These are phyloP conservation scores for Epinotia brunnichana DNA, from an alignment of 2,888 invertebrate genomes.

Conservation along the genomic window DNA sequence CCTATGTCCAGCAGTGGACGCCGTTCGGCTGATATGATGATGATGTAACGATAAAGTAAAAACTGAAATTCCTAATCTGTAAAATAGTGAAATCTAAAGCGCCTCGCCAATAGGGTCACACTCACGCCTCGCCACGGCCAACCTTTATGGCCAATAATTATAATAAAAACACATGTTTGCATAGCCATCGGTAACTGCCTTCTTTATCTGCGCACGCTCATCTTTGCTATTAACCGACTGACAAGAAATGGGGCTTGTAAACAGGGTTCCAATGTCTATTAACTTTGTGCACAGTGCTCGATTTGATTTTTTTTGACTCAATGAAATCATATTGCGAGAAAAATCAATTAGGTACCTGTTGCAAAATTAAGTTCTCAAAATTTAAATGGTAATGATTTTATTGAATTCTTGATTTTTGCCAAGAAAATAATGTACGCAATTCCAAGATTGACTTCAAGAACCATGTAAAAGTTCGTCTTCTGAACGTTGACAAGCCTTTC, in stretches of 20 bases:
- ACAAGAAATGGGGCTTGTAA: conserved; percentile 2
- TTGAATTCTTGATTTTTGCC: no score
- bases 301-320: not conserved
- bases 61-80: not conserved
- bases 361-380: no score
- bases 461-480: no score
- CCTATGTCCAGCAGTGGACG: no score
- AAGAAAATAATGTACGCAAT: no score
- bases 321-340: no score
- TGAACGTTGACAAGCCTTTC: no score
- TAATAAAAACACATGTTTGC: conserved; percentile 61
- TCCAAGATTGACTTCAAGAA: no score
- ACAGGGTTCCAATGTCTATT: not conserved
- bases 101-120: conserved; percentile 37
- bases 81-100: conserved; percentile 32
- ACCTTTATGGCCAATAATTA: conserved; percentile 56
- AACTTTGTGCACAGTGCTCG: not conserved
- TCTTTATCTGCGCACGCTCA: conserved; percentile 29
- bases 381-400: no score
- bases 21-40: no score
- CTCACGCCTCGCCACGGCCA: conserved; percentile 45
- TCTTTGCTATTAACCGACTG: conserved; percentile 6
- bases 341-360: no score
- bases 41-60: no score
- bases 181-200: conserved; percentile 47